phyloP scores from a whole-genome alignment of 2,113 vertebrate genomes.

The Rhea americana region DNA sequence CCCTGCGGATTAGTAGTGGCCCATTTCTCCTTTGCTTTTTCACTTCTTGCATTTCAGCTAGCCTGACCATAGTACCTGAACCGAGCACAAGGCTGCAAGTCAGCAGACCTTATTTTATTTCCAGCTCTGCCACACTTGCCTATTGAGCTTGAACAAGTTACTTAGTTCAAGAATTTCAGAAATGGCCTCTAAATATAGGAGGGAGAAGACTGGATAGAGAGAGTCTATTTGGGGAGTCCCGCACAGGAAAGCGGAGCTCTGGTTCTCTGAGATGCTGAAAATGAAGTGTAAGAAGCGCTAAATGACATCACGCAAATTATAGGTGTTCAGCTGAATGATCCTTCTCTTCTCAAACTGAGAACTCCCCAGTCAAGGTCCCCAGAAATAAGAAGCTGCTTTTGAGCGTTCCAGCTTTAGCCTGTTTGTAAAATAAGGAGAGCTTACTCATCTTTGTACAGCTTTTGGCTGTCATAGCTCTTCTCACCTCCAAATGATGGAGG shows the following conservation, averaged over 20 bases:
- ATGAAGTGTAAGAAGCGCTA: slow-evolving; percentile 19
- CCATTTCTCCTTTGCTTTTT: slow-evolving; percentile 55
- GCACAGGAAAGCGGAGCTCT: background rate
- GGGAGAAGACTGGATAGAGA: slow-evolving; percentile 49
- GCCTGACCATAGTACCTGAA: slow-evolving; percentile 55
- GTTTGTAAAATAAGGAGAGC: background rate
- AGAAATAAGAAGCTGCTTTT: slow-evolving; percentile 42
- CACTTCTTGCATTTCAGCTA: slow-evolving; percentile 45
- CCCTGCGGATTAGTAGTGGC: slow-evolving; percentile 58
- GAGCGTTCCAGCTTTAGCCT: slow-evolving; percentile 1
- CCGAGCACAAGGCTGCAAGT: slow-evolving; percentile 60
- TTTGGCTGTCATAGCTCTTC: background rate
- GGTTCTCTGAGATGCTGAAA: background rate
- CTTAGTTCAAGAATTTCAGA: slow-evolving; percentile 50
- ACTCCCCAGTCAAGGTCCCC: background rate
- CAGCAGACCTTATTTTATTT: slow-evolving; percentile 59
- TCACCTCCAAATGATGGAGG: background rate
- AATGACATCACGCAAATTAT: slow-evolving; percentile 30
- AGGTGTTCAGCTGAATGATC: slow-evolving; percentile 38
- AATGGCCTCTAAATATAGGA: slow-evolving; percentile 66
- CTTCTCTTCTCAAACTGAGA: background rate
- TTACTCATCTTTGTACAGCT: background rate
- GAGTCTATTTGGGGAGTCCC: slow-evolving; percentile 57
- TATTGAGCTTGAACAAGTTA: slow-evolving; percentile 64
- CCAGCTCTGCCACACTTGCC: slow-evolving; percentile 41